Evolutionary conservation across 2,797 vertebrate genomes (phyloP).

Genomic region (Phoxinus dragarum): DNA sequence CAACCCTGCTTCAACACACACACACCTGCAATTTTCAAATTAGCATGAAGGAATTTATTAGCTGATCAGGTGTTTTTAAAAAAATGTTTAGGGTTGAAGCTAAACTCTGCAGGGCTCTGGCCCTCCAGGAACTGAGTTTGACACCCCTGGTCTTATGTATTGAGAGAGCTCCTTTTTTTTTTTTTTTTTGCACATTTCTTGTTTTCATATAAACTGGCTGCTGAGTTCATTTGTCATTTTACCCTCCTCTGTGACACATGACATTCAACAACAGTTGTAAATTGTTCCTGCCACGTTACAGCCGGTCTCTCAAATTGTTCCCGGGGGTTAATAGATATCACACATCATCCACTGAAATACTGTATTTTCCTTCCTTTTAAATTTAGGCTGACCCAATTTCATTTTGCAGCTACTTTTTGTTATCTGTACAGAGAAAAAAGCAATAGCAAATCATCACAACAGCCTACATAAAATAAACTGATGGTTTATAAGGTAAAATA

Average conservation of each 20-base stretch:
- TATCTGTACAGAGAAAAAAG: not conserved
- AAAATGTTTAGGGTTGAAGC: no score
- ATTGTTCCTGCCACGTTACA: not conserved
- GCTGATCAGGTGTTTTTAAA: no score
- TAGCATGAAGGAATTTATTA: no score
- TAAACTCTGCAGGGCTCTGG: no score
- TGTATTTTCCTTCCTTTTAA: slow-evolving; percentile 16
- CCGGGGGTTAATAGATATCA: slow-evolving; percentile 31
- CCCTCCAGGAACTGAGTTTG: no score
- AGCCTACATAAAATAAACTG: not conserved
- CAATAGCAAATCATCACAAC: slow-evolving; percentile 25
- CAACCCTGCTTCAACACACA: no score
- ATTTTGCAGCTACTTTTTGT: slow-evolving; percentile 3
- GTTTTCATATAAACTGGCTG: not conserved
- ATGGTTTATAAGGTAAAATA: slow-evolving; percentile 10
- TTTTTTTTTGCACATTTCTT: not conserved
- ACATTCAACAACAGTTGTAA: slow-evolving; percentile 28
- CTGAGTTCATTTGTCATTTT: not conserved
- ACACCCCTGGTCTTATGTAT: not conserved
- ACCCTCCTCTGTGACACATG: slow-evolving; percentile 12
- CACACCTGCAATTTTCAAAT: no score
- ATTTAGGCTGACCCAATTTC: slow-evolving; percentile 14
- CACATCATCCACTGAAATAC: slow-evolving; percentile 15
- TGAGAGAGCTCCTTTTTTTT: not conserved
- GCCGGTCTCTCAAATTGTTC: slow-evolving; percentile 19